Base-by-base conservation (phyloP, 2,888 invertebrate genomes). In the Miltochrista miniata region DNA sequence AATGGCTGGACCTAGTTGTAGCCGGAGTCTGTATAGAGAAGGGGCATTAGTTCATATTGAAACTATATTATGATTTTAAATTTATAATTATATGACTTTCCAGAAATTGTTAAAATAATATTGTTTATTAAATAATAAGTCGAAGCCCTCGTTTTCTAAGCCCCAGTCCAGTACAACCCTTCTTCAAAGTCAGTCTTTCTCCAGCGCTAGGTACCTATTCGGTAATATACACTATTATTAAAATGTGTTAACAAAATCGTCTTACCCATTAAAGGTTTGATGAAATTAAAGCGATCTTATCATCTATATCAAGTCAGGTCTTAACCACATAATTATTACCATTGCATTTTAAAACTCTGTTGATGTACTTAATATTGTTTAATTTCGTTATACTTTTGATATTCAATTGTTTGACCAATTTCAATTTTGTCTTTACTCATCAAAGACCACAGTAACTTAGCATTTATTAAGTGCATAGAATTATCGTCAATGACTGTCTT, bases 241-340 rank as follows among this genome's bases (percentile, higher is more conserved):
- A 78, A 47, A 54, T 78, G 74, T 30, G 71, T 72, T 4, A 79
- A 59, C 14, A 79, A 64, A 33, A 60, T 65, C 15, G 74, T 66
- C 49, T 74, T 79, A 18, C 78, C 79, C 64, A 68, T 70, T n/a
- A 72, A 73, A 29, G 76, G 70, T 35, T 56, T 4, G 69, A 70
- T 7, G 64, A 56, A 43, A 78, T 61, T 7, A 78, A 41, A 0
- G 76, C 72, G 3, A 67, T 51, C 29, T 60, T 53, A n/a, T 73
- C 62, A 1, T 64, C 54, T 36, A 78, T 58, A 33, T 73, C 73
- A 40, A 68, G 38, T 1, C 77, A 56, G 1, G 70, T 62, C 13
- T 69, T 57, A 2, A 76, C 61, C 52, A 54, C 42, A 57, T 55
- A 53, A 39, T 59, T 60, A n/a, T 68, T 56, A 0, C 49, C 60